Evolutionary conservation across 1,140 invertebrate genomes (phyloP), one percentile per base, ranked within the genome.

Genomic region (Tribolium castaneum): DNA sequence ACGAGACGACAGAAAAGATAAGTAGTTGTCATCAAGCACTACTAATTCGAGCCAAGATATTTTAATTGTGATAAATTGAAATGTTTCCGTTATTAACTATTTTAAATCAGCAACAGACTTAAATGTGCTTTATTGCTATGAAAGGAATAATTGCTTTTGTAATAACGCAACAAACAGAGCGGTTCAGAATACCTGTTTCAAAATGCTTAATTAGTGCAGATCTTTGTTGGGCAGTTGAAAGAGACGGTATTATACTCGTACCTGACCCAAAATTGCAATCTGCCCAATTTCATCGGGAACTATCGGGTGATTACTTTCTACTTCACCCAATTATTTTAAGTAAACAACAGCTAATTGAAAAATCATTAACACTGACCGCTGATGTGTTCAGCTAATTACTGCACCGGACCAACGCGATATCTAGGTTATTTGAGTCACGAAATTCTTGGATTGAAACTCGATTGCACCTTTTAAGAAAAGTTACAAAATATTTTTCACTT

Each of bases 361-460:
- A 66, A 66, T 66, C n/a, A 35, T 35, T 66, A 66, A 66, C 59
- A 35, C 59, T 66, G 30, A 66, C 14, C 30, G 12, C 59, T 35
- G 6, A 66, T 34, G 59, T 66, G 59, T 39, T 35, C 13, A 66
- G 34, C 12, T 66, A 34, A 66, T 66, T 66, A 59, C 30, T 19
- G 16, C 52, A 56, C 7, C 22, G 54, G 19, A 66, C 10, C 34
- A 13, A 9, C 3, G 34, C 3, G 5, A 52, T 73, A 73, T 54
- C 9, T 73, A 54, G 71, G 71, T 54, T 14, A 54, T n/a, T 73
- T 25, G 19, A 73, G 49, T 73, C 71, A 73, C 49, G 71, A 73
- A 73, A 30, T 34, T 73, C 30, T 73, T 73, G 49, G 52, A 52
- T 73, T 73, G n/a, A 22, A 34, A 25, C 10, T 73, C 25, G 25